These are phyloP conservation scores for Ailurus styani DNA, from an alignment of 2,113 vertebrate species.

Conservation along the genomic window DNA sequence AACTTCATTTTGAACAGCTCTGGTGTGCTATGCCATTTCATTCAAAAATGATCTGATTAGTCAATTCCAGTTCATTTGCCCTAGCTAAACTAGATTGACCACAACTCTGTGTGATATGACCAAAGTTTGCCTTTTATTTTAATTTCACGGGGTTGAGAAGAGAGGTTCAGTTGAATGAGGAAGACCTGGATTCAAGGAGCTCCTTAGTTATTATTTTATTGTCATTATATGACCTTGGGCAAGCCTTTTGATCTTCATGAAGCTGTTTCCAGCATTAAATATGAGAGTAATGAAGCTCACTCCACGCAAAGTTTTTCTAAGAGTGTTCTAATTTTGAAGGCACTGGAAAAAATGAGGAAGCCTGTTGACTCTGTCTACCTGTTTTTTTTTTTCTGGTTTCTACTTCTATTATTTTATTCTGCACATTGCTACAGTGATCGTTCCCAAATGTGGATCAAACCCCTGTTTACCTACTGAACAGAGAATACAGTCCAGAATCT, in stretches of 20 bases:
- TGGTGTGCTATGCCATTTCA: background rate
- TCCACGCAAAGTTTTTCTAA: background rate
- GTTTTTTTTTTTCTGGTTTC: background rate
- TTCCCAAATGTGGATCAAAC: background rate
- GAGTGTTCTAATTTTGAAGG: background rate
- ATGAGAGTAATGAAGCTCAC: background rate
- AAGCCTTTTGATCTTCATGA: background rate
- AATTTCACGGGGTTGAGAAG: background rate
- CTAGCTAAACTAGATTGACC: background rate
- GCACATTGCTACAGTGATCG: background rate
- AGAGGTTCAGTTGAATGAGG: background rate
- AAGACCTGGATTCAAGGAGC: background rate
- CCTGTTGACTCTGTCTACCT: background rate
- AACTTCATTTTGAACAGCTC: background rate
- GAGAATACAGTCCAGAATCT: background rate
- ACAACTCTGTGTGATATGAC: background rate
- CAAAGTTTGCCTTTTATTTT: constrained; percentile 25
- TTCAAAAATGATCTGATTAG: background rate
- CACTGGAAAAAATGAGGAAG: background rate
- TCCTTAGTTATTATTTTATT: background rate
- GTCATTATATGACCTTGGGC: background rate
- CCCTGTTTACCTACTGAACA: background rate
- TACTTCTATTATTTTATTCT: background rate
- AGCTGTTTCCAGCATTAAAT: background rate
- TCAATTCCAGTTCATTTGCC: background rate